Evolutionary conservation across 2,113 vertebrate genomes (phyloP).

Genomic region (Alethe castanea): DNA sequence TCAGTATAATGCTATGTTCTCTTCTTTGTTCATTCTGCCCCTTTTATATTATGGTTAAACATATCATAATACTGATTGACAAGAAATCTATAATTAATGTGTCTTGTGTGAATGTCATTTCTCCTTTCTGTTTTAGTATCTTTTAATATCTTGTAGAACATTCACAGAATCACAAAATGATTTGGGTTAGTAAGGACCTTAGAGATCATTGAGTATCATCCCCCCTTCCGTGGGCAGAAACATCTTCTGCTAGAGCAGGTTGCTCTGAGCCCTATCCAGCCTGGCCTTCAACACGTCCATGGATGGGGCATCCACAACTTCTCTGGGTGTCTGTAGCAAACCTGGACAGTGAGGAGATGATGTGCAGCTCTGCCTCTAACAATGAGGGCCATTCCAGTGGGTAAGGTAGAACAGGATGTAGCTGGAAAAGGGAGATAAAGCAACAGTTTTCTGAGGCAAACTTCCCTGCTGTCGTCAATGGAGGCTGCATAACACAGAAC

Average conservation of each 20-base stretch:
- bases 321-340: background rate
- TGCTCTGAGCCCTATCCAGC: background rate
- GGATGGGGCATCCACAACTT: background rate
- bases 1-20: background rate
- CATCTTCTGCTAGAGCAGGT: background rate
- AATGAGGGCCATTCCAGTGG: too few species aligned
- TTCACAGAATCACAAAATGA: background rate
- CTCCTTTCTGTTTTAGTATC: background rate
- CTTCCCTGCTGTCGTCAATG: background rate
- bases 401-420: background rate
- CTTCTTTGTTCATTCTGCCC: background rate
- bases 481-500: background rate
- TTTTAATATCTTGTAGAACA: background rate
- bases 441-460: background rate
- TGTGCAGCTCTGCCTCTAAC: background rate
- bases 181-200: background rate
- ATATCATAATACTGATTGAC: slow-evolving; percentile 26
- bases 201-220: background rate
- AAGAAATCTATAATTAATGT: slow-evolving; percentile 59
- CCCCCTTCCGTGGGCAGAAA: background rate
- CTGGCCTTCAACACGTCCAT: background rate
- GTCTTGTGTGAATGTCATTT: slow-evolving; percentile 1
- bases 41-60: background rate
- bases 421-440: background rate
- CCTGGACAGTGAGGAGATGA: background rate